Conservation (phyloP, 2,113 vertebrate species). For the Oreocharis arfaki region DNA sequence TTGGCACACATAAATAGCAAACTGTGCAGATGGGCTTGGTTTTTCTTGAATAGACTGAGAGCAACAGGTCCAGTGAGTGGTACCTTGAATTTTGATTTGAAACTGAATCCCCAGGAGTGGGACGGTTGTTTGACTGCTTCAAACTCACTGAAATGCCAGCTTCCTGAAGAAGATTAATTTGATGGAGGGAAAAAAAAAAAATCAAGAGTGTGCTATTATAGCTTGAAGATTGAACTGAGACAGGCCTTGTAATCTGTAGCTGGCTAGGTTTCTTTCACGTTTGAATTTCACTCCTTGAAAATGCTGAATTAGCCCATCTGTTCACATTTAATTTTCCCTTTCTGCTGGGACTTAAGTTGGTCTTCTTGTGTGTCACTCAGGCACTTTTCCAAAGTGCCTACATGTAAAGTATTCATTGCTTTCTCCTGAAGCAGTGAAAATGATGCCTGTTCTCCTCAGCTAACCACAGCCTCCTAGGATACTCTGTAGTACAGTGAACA, state of each 20-base stretch:
- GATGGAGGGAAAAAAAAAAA: neutral
- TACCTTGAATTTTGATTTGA: conserved; percentile 48
- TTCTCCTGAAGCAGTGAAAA: conserved; percentile 27
- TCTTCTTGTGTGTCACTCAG: neutral
- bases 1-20: neutral
- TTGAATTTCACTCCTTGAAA: conserved; percentile 29
- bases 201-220: neutral
- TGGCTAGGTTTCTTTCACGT: neutral
- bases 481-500: neutral
- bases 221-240: conserved; percentile 6
- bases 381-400: neutral
- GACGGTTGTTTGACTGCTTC: conserved; percentile 25
- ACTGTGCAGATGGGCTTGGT: neutral
- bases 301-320: conserved; percentile 53
- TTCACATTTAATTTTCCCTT: conserved; percentile 40
- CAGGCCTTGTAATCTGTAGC: conserved; percentile 31
- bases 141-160: neutral
- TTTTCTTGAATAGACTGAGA: conserved; percentile 3
- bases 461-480: neutral
- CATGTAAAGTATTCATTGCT: neutral
- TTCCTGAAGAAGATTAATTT: neutral
- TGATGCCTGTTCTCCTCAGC: neutral
- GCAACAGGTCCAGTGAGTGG: conserved; percentile 28
- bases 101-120: conserved; percentile 10
- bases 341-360: conserved; percentile 22